Conservation (phyloP, 2,888 invertebrate genomes). For the Tetanocera ferruginea region DNA sequence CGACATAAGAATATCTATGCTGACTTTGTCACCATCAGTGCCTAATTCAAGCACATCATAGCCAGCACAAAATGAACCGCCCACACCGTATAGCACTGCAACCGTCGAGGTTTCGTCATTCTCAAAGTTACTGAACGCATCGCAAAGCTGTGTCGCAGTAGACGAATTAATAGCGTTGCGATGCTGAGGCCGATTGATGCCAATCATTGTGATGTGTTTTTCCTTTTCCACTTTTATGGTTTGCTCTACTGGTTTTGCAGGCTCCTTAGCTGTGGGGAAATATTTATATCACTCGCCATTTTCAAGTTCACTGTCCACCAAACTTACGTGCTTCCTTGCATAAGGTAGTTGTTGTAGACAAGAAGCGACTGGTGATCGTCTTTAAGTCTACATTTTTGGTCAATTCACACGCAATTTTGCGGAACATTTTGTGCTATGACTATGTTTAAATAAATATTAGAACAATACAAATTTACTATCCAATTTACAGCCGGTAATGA, state of each 20-base stretch:
- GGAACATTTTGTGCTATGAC: constrained; percentile 50
- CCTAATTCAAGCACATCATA: constrained; percentile 85
- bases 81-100: constrained; percentile 88
- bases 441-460: neutral
- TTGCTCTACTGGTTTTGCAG: constrained; percentile 43
- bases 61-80: constrained; percentile 95
- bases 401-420: constrained; percentile 50
- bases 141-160: constrained; percentile 78
- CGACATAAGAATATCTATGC: constrained; percentile 63
- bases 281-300: constrained; percentile 51
- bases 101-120: constrained; percentile 78
- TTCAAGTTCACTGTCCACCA: neutral
- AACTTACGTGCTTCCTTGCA: constrained; percentile 49
- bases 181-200: constrained; percentile 87
- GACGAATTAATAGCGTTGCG: constrained; percentile 85
- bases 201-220: constrained; percentile 80
- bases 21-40: constrained; percentile 68
- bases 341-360: constrained; percentile 48
- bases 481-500: neutral
- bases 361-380: constrained; percentile 48
- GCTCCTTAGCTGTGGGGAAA: constrained; percentile 37
- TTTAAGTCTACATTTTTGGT: constrained; percentile 48
- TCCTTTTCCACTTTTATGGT: constrained; percentile 73
- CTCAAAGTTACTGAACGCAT: constrained; percentile 85
- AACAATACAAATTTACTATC: neutral